Evolutionary conservation across 2,797 vertebrate genomes (phyloP).

Genomic region (Acestrorhynchus altus): DNA sequence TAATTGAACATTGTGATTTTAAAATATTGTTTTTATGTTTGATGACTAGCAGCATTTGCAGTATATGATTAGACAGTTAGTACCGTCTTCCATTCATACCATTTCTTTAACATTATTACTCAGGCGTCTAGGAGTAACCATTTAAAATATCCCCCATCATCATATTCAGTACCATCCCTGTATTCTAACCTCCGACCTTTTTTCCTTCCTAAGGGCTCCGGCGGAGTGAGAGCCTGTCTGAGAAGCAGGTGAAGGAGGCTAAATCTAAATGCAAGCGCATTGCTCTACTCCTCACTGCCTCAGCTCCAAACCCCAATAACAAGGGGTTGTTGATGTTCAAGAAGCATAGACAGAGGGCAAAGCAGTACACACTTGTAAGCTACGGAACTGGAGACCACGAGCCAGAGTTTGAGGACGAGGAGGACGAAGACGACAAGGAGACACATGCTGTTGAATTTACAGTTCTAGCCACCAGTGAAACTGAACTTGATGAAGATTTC

Average conservation of each 20-base stretch:
- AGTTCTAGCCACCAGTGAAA: conserved; percentile 81
- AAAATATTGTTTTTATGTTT: no score
- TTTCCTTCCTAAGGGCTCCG: conserved; percentile 83
- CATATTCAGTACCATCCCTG: neutral
- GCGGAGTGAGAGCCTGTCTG: conserved; percentile 93
- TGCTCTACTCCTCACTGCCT: conserved; percentile 90
- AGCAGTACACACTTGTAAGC: conserved; percentile 95
- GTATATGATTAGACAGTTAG: no score
- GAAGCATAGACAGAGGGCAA: conserved; percentile 92
- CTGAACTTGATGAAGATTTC: conserved; percentile 87
- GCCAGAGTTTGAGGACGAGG: conserved; percentile 76
- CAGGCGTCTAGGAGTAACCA: conserved; percentile 30
- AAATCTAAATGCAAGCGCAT: conserved; percentile 99
- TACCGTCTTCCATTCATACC: no score
- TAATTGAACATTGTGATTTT: no score
- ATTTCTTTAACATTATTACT: conserved; percentile 26
- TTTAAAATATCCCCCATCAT: conserved; percentile 42
- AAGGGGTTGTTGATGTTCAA: conserved; percentile 99
- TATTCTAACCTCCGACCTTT: conserved; percentile 32
- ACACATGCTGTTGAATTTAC: conserved; percentile 83
- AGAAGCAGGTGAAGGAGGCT: conserved; percentile 97
- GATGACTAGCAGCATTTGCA: no score
- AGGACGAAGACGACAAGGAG: conserved; percentile 72
- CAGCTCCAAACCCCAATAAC: conserved; percentile 92
- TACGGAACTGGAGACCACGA: conserved; percentile 96